A percentile compares a stretch with the other conserved stretches of the same genome.
phyloP scores from a whole-genome alignment of 2,113 vertebrate species.

The Diadophis punctatus region DNA sequence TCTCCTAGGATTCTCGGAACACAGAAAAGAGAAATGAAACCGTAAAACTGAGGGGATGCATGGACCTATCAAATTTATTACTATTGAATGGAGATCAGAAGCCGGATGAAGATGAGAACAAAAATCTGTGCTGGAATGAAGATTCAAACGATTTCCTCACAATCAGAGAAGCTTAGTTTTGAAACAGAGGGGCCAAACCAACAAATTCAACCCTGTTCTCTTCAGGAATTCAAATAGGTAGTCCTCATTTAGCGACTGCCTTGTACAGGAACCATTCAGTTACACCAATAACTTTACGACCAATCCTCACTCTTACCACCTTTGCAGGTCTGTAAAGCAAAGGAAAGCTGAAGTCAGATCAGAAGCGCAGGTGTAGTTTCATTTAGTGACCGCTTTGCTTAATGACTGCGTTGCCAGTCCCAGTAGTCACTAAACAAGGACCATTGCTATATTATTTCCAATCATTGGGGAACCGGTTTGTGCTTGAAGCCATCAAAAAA shows the following conservation, averaged over 20 bases:
- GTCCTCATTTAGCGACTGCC: background rate
- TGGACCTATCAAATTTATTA: background rate
- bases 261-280: background rate
- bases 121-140: background rate
- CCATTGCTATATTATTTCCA: background rate
- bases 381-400: background rate
- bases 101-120: too few relatives aligned
- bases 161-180: background rate
- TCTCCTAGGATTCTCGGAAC: background rate
- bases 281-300: background rate
- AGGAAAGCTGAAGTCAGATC: background rate
- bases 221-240: background rate
- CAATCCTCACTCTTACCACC: background rate
- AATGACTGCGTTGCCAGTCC: background rate
- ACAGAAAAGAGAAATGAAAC: background rate
- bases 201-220: background rate
- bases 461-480: background rate
- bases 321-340: background rate
- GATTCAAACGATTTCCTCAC: background rate
- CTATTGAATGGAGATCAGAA: background rate
- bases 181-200: background rate
- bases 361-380: background rate
- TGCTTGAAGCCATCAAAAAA: background rate
- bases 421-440: background rate
- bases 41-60: background rate